Base-by-base conservation (phyloP, 2,113 vertebrate genomes). In the Stomatorhinus ivindoensis region DNA sequence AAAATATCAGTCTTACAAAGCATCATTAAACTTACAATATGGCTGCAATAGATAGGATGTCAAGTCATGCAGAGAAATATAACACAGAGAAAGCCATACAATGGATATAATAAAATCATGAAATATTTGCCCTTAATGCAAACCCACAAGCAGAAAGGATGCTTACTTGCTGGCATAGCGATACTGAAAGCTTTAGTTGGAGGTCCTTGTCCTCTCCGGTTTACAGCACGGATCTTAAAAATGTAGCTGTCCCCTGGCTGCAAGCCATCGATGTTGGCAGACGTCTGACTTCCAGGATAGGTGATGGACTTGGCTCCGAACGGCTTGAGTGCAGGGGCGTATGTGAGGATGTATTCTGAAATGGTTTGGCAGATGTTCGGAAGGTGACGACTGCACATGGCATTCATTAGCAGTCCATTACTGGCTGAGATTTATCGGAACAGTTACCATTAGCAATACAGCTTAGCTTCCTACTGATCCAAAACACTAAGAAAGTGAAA, bases 331-430 rank as follows among this genome's bases (percentile, higher is more conserved):
- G 98, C 98, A 92, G 98, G 98, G 94, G 98, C 97, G 89, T 99
- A 99, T 90, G 98, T 99, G 92, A 99, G 94, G 93, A 98, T 98
- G 95, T 99, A 99, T 93, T 99, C 98, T 99, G 96, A 94, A 96
- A 95, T 92, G 94, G 95, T 95, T 96, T 95, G 95, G 94, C 94
- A 96, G 94, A 96, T 86, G 92, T 95, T 96, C 95, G 93, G 93
- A 96, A 95, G 96, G 90, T 92, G 93, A 91, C 93, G 93, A 95
- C 94, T 91, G 92, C 92, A 93, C 94, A 93, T 93, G 95, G 94
- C 92, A 95, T 92, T 47, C 35, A 44, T 84, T 44, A 44, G 17
- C 47, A 10, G 35, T 24, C 61, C 61, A 69, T 31, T 69, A 31
- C 27, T 31, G 61, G 61, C 61, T 31, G 61, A 11, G 61, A 69